Evolutionary conservation across 1,140 invertebrate genomes (phyloP).

Genomic region (Dermatophagoides farinae): DNA sequence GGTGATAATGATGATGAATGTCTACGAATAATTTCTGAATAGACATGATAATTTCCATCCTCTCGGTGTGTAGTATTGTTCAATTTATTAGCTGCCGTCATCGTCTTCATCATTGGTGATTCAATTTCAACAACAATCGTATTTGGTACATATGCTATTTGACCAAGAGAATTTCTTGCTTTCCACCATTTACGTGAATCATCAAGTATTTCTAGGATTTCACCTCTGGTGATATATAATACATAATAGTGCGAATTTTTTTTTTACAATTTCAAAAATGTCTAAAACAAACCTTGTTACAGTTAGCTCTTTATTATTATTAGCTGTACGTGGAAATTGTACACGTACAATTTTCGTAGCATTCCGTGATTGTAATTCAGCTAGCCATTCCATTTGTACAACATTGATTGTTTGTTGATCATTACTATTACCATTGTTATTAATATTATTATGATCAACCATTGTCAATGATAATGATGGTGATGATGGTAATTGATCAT

Average conservation of each 20-base stretch:
- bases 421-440: not conserved
- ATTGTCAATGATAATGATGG: not conserved
- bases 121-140: constrained; percentile 50
- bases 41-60: no score
- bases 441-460: not conserved
- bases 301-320: constrained; percentile 92
- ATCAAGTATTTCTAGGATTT: constrained; percentile 52
- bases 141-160: constrained; percentile 83
- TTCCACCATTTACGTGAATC: constrained; percentile 97
- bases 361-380: constrained; percentile 28
- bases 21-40: no score
- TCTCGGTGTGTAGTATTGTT: no score
- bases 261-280: no score
- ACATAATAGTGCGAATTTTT: no score
- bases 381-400: constrained; percentile 22
- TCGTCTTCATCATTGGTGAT: not conserved
- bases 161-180: constrained; percentile 64
- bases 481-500: constrained; percentile 25
- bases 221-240: constrained; percentile 9
- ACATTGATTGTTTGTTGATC: not conserved
- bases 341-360: constrained; percentile 71
- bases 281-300: constrained; percentile 43
- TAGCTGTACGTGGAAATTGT: constrained; percentile 81
- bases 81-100: no score
- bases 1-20: no score